Base-by-base conservation (phyloP, 1,140 invertebrate genomes). In the Nephotettix cincticeps region DNA sequence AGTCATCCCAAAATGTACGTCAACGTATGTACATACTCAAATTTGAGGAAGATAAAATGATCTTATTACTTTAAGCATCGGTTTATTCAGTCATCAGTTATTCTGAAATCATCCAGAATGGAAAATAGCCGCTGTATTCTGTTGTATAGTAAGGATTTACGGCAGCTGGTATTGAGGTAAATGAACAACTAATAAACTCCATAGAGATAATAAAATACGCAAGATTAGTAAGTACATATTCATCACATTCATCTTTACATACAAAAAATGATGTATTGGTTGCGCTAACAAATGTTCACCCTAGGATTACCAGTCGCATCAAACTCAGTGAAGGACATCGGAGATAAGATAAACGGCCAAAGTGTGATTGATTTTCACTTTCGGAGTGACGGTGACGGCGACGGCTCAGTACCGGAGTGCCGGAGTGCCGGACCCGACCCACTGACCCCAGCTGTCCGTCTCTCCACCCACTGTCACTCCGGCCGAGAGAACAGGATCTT, bases 291-390 rank as follows among this genome's bases (percentile, higher is more conserved):
- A n/a, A n/a, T n/a, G n/a, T n/a, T n/a, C n/a, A n/a, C n/a, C n/a
- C n/a, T n/a, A n/a, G n/a, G n/a, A n/a, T n/a, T n/a, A 36, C 32
- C 4, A 36, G 32, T 36, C 32, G 32, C 32, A 36, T 36, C 32
- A 36, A 36, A 14, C 32, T 14, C 14, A n/a, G n/a, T 36, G 32
- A 36, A 36, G 32, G 32, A 36, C 32, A 36, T 4, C 14, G 4
- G 4, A 36, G 32, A 36, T 36, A 36, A 4, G 32, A 36, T 36
- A 36, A 36, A 36, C 32, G 32, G 4, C n/a, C 19, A 9, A 19
- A 19, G 47, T 51, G 47, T 51, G 47, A 51, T 51, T 51, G 47
- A 51, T 51, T 51, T 51, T 51, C 47, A 51, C 47, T 51, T 51
- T 51, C 47, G 19, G 47, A 19, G 4, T 3, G 4, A 4, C 14